Base-by-base conservation (phyloP, 2,797 vertebrate genomes). In the Neopelma chrysocephalum region DNA sequence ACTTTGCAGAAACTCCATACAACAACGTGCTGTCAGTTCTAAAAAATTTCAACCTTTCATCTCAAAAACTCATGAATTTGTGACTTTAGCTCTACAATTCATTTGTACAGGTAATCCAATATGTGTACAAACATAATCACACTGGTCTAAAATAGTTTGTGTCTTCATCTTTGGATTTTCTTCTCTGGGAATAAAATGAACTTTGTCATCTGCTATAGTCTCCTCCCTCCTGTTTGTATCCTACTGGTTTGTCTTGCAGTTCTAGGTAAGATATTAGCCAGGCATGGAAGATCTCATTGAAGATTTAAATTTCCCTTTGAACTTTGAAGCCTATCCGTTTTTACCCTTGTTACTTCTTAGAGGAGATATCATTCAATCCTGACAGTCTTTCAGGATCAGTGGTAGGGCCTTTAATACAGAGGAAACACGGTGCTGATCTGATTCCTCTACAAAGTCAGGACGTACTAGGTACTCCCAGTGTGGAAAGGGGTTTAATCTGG, bases 271-370 rank as follows among this genome's bases (percentile, higher is more conserved):
- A 64, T 8, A 8, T 47, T 4, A 32, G 58, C 29, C 32, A 91
- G 38, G 40, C 51, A 68, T 45, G 79, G 81, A 92, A 89, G 69
- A 53, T 58, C 82, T 91, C 73, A 86, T 94, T 94, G 87, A 87
- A 85, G 86, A 84, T 54, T 85, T 69, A 90, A 91, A 65, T 88
- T 95, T 75, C 27, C 36, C 75, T 95, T 96, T 96, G 69, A 66
- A 89, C 79, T 38, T 93, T 71, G 88, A 96, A 96, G 66, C n/a
- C 42, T 25, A n/a, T n/a, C 26, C 23, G 22, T 89, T 80, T 70
- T 51, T 21, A 73, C 75, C 45, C 19, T 95, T 65, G 62, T 90
- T 95, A 65, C 69, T 65, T 66, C 51, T 94, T 72, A 82, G 84
- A 62, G 23, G 29, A 68, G 23, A 40, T 65, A 42, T 8, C 51